Percentiles rank a stretch among this genome's conserved stretches.
Conservation (phyloP, 2,888 invertebrate species). For the Erpobdella octoculata region DNA sequence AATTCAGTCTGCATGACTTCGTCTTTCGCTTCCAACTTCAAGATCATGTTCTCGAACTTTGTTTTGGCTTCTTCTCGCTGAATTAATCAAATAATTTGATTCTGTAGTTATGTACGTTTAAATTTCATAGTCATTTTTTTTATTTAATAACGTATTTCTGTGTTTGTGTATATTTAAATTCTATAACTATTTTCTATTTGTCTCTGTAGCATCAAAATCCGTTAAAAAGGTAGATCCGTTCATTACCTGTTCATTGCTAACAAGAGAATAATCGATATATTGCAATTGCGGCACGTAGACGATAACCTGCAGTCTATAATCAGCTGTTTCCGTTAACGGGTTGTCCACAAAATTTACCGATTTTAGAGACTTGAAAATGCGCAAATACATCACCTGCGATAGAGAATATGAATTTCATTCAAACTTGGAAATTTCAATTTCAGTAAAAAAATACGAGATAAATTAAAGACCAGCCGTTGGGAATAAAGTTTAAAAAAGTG, state of each 20-base stretch:
- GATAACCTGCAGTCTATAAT: constrained; percentile 64
- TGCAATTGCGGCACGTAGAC: constrained; percentile 66
- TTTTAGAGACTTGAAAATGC: constrained; percentile 48
- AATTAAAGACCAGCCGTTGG: too few relatives aligned
- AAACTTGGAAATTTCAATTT: too few relatives aligned
- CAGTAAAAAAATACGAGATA: too few relatives aligned
- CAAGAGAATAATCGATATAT: constrained; percentile 67
- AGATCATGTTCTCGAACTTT: constrained; percentile 15
- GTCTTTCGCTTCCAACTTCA: constrained; percentile 20
- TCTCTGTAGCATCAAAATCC: background rate
- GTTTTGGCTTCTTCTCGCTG: constrained; percentile 6
- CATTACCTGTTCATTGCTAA: constrained; percentile 46
- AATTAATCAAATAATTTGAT: background rate
- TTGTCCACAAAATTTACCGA: constrained; percentile 60
- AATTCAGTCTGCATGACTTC: background rate
- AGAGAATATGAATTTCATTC: too few relatives aligned
- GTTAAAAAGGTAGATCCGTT: background rate
- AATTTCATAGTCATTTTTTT: too few relatives aligned
- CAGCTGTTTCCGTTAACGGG: constrained; percentile 62
- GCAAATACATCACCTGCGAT: constrained; percentile 49
- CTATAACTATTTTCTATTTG: background rate
- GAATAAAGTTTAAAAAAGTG: too few relatives aligned
- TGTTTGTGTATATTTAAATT: background rate
- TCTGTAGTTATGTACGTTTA: background rate
- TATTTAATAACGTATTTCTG: background rate